Evolutionary conservation across 1,140 invertebrate genomes (phyloP).

Genomic region (Kradibia gibbosae): DNA sequence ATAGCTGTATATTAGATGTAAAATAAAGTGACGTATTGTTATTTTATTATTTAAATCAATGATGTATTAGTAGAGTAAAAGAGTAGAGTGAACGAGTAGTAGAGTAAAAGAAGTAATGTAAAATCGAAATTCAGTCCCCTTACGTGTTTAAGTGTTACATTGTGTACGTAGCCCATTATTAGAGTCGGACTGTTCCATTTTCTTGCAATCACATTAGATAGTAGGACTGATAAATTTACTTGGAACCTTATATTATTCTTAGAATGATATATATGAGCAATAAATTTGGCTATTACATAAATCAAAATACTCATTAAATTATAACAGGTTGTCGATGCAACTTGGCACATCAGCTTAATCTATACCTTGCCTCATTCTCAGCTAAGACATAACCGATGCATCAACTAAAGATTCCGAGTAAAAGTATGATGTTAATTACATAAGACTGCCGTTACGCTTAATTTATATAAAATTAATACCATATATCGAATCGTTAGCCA

Average conservation of each 20-base stretch:
- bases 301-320: conserved; percentile 22
- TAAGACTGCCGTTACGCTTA: not conserved
- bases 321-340: not conserved
- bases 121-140: not conserved
- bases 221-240: not conserved
- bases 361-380: not conserved
- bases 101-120: not conserved
- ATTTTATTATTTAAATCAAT: too few species aligned
- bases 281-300: conserved; percentile 1
- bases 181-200: not conserved
- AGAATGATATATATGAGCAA: not conserved
- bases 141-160: not conserved
- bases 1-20: too few species aligned
- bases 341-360: not conserved
- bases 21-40: too few species aligned
- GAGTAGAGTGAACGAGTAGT: too few species aligned
- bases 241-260: not conserved
- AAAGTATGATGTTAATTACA: not conserved
- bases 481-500: not conserved
- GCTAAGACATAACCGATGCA: not conserved
- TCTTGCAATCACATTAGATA: not conserved
- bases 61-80: too few species aligned
- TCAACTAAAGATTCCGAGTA: not conserved
- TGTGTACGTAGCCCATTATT: conserved; percentile 2
- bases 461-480: not conserved